Evolutionary conservation across 2,797 vertebrate species (phyloP).

Genomic region (Betta splendens): DNA sequence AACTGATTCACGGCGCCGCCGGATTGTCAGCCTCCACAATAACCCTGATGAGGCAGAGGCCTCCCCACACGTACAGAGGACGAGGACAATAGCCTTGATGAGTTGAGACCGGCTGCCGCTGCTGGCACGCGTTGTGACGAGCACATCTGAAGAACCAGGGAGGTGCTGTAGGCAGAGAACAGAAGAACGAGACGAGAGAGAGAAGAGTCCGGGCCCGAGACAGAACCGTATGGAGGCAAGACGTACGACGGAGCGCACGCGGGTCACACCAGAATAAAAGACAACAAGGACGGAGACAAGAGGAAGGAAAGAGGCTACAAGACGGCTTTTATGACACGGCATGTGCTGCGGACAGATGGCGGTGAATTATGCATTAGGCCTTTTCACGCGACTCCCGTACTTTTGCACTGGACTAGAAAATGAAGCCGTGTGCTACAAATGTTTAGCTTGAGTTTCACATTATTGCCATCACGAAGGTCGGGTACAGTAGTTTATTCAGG

Average conservation of each 20-base stretch:
- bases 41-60: slow-evolving; percentile 48
- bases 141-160: slow-evolving; percentile 5
- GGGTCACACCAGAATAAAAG: slow-evolving; percentile 16
- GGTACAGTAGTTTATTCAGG: too few relatives aligned
- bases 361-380: slow-evolving; percentile 76
- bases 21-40: slow-evolving; percentile 64
- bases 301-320: slow-evolving; percentile 55
- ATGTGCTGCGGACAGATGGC: slow-evolving; percentile 77
- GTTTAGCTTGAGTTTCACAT: slow-evolving; percentile 60
- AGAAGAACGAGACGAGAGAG: slow-evolving; percentile 1
- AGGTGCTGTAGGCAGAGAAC: slow-evolving; percentile 5
- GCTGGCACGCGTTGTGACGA: slow-evolving; percentile 10
- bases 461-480: too few relatives aligned
- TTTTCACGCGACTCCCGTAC: slow-evolving; percentile 65
- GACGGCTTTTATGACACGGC: slow-evolving; percentile 74
- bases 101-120: slow-evolving; percentile 39
- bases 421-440: slow-evolving; percentile 61
- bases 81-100: slow-evolving; percentile 44
- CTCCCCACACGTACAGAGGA: slow-evolving; percentile 17
- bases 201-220: too few relatives aligned
- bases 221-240: too few relatives aligned
- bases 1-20: slow-evolving; percentile 52
- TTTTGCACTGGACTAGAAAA: slow-evolving; percentile 64
- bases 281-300: slow-evolving; percentile 33
- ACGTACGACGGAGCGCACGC: too few relatives aligned